Conservation (phyloP, 2,888 invertebrate genomes). For the Nomada hirtipes region DNA sequence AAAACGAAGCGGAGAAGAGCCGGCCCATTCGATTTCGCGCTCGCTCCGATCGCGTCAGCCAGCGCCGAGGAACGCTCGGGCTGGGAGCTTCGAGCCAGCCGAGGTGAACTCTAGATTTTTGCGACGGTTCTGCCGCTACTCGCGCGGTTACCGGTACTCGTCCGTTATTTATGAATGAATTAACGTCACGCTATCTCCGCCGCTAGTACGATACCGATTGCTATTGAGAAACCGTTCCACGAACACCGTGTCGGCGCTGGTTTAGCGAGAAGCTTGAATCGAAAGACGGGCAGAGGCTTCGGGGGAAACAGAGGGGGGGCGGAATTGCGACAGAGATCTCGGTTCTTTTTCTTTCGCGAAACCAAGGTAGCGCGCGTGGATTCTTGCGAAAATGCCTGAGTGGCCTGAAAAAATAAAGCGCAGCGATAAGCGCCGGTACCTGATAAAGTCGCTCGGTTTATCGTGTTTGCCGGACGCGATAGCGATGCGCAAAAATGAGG, state of each 20-base stretch:
- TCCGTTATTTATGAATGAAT: conserved; percentile 59
- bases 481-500: conserved; percentile 83
- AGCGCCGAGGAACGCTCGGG: neutral
- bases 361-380: conserved; percentile 54
- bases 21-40: neutral
- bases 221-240: conserved; percentile 31
- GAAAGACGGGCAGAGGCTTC: neutral
- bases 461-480: conserved; percentile 81
- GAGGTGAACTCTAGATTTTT: conserved; percentile 43
- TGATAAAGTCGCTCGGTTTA: conserved; percentile 75
- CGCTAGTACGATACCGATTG: conserved; percentile 32
- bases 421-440: conserved; percentile 78
- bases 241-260: neutral
- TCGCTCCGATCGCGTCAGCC: neutral
- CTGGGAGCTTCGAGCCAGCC: conserved; percentile 19
- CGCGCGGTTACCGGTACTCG: conserved; percentile 34
- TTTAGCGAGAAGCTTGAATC: neutral
- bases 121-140: conserved; percentile 25
- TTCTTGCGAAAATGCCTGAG: conserved; percentile 82
- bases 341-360: conserved; percentile 42
- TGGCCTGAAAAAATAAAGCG: conserved; percentile 83
- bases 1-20: neutral
- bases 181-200: conserved; percentile 47
- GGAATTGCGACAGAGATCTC: conserved; percentile 58
- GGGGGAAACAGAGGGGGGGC: neutral